Conservation (phyloP, 2,113 vertebrate species). For the Progne subis region DNA sequence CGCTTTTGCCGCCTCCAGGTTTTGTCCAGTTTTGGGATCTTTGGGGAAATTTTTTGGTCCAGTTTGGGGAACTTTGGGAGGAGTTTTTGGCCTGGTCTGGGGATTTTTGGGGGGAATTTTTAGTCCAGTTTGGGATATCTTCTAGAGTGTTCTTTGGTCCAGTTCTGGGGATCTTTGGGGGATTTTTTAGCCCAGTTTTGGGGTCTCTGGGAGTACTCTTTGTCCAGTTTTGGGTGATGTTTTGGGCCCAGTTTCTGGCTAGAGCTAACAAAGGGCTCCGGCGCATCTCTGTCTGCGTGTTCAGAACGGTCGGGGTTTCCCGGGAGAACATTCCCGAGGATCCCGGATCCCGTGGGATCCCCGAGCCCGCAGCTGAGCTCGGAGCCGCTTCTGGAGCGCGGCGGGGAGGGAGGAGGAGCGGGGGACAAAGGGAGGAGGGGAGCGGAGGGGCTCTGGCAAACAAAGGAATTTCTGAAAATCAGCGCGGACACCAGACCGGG, state of each 20-base stretch:
- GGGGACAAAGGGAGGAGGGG: not conserved
- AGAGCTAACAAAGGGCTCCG: not conserved
- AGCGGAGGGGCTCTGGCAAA: not conserved
- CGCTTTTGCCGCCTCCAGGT: fast-evolving
- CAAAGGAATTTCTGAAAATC: slow-evolving; percentile 50
- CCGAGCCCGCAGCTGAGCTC: too few species aligned
- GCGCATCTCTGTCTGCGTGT: too few species aligned
- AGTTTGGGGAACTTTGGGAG: not conserved
- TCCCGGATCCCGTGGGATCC: not conserved
- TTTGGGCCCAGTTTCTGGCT: not conserved
- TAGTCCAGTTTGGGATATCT: too few species aligned
- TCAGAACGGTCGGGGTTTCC: too few species aligned
- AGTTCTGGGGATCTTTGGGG: not conserved
- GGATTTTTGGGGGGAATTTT: not conserved
- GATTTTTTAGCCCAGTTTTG: not conserved
- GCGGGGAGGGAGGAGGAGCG: not conserved
- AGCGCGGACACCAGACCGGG: not conserved
- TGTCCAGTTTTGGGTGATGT: not conserved
- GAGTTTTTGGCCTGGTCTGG: too few species aligned
- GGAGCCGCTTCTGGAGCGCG: too few species aligned
- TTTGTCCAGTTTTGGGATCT: not conserved
- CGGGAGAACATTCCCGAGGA: too few species aligned
- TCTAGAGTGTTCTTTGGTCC: too few species aligned
- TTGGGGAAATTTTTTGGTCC: not conserved
- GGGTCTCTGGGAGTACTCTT: not conserved